phyloP scores from a whole-genome alignment of 2,113 vertebrate species.

The Muscicapa adusta region DNA sequence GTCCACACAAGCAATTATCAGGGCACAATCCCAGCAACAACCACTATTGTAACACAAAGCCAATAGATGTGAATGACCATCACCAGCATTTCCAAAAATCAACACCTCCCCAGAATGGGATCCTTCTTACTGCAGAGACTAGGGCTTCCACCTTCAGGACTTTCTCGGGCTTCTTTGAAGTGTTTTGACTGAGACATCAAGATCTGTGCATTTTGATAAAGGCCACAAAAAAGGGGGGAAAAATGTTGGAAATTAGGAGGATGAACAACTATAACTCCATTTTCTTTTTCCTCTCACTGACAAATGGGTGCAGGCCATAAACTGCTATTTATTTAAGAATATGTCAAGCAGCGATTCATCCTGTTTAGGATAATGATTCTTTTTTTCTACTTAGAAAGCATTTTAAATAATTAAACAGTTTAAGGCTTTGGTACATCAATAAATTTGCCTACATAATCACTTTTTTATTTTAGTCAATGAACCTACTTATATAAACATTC shows the following conservation, averaged over 20 bases:
- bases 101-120: neutral
- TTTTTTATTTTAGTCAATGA: neutral
- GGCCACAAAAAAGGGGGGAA: neutral
- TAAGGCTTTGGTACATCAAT: neutral
- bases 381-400: neutral
- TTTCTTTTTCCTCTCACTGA: neutral
- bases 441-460: neutral
- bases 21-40: neutral
- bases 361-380: neutral
- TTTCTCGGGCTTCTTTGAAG: neutral
- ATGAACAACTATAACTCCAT: neutral
- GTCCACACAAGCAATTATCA: neutral
- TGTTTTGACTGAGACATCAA: neutral
- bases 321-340: neutral
- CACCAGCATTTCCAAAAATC: neutral
- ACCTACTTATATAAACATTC: neutral
- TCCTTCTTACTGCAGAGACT: neutral
- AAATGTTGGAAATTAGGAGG: neutral
- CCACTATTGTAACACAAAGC: neutral
- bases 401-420: neutral
- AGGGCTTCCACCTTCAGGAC: neutral
- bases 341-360: neutral
- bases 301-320: neutral
- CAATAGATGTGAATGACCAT: neutral
- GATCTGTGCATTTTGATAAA: neutral